Evolutionary conservation across 2,113 vertebrate species (phyloP).

Genomic region (Cyphomyrus discorhynchus): DNA sequence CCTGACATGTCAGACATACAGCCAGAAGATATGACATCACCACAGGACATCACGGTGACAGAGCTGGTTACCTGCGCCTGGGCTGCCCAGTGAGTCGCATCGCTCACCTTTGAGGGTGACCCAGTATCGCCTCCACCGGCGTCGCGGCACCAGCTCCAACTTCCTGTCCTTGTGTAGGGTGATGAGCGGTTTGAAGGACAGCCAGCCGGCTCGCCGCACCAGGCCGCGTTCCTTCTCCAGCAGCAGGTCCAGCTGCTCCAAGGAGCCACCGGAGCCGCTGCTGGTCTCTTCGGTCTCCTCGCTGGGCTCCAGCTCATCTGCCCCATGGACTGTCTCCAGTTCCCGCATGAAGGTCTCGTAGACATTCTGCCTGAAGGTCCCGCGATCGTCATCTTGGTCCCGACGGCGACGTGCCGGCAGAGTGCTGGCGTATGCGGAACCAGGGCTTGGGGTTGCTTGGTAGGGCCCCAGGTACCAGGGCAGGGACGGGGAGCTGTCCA

Average conservation of each 20-base stretch:
- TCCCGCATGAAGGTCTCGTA: slow-evolving; percentile 89
- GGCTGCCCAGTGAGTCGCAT: background rate
- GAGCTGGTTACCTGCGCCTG: background rate
- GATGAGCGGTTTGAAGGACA: slow-evolving; percentile 88
- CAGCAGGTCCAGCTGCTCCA: slow-evolving; percentile 85
- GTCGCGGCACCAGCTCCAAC: slow-evolving; percentile 80
- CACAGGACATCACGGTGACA: background rate
- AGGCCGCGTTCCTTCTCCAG: slow-evolving; percentile 92
- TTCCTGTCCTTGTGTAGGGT: slow-evolving; percentile 92
- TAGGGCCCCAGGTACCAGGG: slow-evolving; percentile 63
- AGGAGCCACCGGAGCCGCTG: slow-evolving; percentile 78
- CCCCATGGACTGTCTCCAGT: slow-evolving; percentile 61
- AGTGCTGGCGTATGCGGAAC: slow-evolving; percentile 49
- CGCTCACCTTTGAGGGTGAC: slow-evolving; percentile 85
- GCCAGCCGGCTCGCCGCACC: slow-evolving; percentile 87
- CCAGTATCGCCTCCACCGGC: slow-evolving; percentile 96
- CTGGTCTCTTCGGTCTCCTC: slow-evolving; percentile 66
- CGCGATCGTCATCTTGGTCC: slow-evolving; percentile 52
- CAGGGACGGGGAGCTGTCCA: slow-evolving; percentile 38
- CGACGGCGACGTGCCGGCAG: slow-evolving; percentile 32
- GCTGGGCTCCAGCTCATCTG: slow-evolving; percentile 36
- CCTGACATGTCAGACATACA: background rate
- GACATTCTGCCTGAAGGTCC: slow-evolving; percentile 71
- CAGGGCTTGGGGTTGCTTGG: slow-evolving; percentile 50
- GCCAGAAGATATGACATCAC: background rate